A percentile compares a stretch with the other conserved stretches of the same genome.
Conservation (phyloP, 2,797 vertebrate species). For the Acrocephalus scirpaceus region DNA sequence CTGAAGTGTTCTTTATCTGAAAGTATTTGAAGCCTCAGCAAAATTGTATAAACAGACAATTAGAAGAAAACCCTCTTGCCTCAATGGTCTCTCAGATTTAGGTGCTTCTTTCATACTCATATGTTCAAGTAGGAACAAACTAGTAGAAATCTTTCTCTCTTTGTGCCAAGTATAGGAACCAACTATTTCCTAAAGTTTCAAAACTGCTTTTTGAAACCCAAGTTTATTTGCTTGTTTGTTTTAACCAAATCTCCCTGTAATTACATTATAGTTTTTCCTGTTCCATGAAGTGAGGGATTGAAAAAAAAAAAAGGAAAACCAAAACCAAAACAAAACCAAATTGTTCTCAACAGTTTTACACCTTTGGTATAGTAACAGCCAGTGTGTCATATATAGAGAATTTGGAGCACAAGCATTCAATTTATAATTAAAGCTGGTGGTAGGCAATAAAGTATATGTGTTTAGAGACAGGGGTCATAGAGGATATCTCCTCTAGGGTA, state of each 20-base stretch:
- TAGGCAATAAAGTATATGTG: neutral
- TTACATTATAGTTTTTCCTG: neutral
- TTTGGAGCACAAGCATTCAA: neutral
- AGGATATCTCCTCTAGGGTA: neutral
- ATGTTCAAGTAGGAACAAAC: neutral
- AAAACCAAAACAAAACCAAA: rapidly evolving
- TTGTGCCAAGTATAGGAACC: neutral
- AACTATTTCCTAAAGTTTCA: neutral
- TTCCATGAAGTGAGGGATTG: neutral
- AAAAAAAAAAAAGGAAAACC: neutral
- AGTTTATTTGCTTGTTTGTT: slow-evolving; percentile 5
- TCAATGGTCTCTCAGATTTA: neutral
- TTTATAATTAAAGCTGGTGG: neutral
- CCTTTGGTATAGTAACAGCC: neutral
- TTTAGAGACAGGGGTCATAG: neutral
- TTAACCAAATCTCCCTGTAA: neutral
- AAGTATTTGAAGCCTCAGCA: neutral
- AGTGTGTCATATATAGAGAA: neutral
- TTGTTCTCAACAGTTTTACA: neutral
- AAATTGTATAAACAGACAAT: neutral
- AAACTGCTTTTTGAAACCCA: neutral
- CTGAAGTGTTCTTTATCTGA: neutral
- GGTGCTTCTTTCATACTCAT: neutral
- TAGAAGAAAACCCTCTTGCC: neutral
- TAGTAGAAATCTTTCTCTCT: neutral